Percentiles rank a stretch among this genome's conserved stretches.
Evolutionary conservation across 2,113 vertebrate species (phyloP).

Genomic region (Eudyptes chrysolophus): DNA sequence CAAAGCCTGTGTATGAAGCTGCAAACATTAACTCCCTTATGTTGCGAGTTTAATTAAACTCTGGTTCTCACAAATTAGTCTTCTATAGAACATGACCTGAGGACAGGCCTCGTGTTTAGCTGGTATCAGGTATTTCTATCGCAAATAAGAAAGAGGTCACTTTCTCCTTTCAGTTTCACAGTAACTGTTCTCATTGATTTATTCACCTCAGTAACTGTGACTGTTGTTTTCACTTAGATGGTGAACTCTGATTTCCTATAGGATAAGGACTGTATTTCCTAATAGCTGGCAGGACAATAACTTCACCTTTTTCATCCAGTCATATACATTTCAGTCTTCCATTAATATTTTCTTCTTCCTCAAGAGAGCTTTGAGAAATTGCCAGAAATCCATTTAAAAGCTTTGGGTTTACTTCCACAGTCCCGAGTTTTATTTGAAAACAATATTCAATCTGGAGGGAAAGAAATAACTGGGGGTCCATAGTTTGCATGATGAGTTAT

Average conservation of each 20-base stretch:
- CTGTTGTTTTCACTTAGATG: neutral
- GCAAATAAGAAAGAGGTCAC: neutral
- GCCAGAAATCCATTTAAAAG: neutral
- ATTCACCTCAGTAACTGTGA: neutral
- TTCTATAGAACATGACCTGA: neutral
- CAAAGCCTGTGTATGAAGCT: neutral
- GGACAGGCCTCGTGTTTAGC: neutral
- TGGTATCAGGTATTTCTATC: neutral
- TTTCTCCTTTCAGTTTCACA: neutral
- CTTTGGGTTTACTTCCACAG: neutral
- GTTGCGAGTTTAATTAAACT: neutral
- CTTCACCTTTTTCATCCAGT: neutral
- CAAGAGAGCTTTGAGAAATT: neutral
- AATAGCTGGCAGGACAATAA: neutral
- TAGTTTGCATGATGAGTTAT: neutral
- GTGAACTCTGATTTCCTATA: slow-evolving; percentile 8
- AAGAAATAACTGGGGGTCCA: neutral
- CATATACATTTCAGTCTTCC: neutral
- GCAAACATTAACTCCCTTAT: neutral
- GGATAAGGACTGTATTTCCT: neutral
- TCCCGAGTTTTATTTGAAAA: neutral
- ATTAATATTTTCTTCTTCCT: neutral
- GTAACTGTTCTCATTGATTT: neutral
- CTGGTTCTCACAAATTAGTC: neutral
- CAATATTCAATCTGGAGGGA: neutral